These are phyloP conservation scores for Auanema sp. DNA, from an alignment of 2,888 invertebrate species.

Conservation along the genomic window DNA sequence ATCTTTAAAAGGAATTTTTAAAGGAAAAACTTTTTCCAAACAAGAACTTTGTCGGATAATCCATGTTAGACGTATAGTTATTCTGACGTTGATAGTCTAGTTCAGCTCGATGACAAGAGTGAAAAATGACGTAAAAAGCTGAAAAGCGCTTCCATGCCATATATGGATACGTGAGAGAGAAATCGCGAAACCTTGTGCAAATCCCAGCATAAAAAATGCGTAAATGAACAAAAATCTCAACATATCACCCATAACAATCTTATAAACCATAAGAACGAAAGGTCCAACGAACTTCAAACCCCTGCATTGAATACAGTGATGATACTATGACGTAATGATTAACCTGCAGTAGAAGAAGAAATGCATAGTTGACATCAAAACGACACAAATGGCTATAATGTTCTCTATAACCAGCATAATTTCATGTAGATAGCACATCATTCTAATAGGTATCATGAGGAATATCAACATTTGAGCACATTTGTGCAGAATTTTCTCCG, in stretches of 20 bases:
- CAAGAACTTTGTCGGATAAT: conserved; percentile 30
- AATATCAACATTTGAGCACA: conserved; percentile 87
- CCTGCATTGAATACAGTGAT: conserved; percentile 67
- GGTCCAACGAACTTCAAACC: conserved; percentile 97
- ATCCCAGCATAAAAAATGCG: conserved; percentile 91
- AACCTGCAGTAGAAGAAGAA: conserved; percentile 53
- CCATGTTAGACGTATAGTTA: conserved; percentile 24
- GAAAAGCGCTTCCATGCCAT: conserved; percentile 10
- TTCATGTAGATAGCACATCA: conserved; percentile 65
- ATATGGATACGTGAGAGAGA: background rate
- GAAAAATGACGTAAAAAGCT: conserved; percentile 82
- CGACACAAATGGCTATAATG: conserved; percentile 41
- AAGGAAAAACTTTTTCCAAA: background rate
- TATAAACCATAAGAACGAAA: conserved; percentile 99
- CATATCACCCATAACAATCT: conserved; percentile 94
- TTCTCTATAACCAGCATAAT: conserved; percentile 47
- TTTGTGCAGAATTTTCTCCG: conserved; percentile 87
- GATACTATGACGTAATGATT: background rate
- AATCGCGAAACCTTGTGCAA: conserved; percentile 80
- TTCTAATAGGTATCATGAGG: conserved; percentile 80
- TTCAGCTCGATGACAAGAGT: conserved; percentile 71
- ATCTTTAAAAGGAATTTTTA: too few relatives aligned
- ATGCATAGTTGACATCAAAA: conserved; percentile 48
- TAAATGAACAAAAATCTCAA: conserved; percentile 93
- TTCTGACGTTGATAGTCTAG: conserved; percentile 21